A percentile compares a stretch with the other conserved stretches of the same genome.
These are phyloP conservation scores for Melanerpes formicivorus DNA, from an alignment of 2,113 vertebrate species.

Conservation along the genomic window DNA sequence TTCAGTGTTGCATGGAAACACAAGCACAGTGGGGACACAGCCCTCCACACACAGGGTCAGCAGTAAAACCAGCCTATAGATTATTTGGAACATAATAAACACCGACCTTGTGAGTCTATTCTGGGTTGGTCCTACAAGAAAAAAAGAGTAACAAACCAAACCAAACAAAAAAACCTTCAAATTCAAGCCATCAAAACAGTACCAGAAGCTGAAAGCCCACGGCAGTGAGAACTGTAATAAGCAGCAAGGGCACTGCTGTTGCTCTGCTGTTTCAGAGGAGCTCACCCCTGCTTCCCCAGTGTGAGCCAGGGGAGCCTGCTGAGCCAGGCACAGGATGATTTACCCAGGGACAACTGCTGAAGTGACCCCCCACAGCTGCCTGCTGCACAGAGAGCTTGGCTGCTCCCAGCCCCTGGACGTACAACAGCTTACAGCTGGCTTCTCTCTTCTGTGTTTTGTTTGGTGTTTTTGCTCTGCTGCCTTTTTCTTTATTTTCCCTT, in stretches of 20 bases:
- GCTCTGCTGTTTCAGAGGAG: not conserved
- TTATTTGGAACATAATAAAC: slow-evolving; percentile 52
- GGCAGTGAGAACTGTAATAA: not conserved
- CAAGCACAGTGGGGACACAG: not conserved
- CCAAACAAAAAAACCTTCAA: not conserved
- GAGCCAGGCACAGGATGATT: not conserved
- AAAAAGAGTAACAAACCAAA: not conserved
- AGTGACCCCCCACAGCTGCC: not conserved
- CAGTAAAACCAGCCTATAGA: slow-evolving; percentile 13
- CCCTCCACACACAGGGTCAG: not conserved
- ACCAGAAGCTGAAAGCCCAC: not conserved
- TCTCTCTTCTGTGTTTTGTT: too few relatives aligned
- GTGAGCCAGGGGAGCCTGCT: not conserved
- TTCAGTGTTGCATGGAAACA: slow-evolving; percentile 20
- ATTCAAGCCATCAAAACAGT: not conserved
- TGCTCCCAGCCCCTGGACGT: not conserved
- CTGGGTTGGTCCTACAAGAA: slow-evolving; percentile 1
- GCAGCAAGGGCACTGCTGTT: rapidly evolving
- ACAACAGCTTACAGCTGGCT: not conserved
- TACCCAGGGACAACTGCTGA: not conserved
- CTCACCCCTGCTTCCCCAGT: rapidly evolving
- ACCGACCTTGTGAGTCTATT: not conserved
- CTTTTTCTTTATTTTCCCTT: not conserved
- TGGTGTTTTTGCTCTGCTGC: not conserved
- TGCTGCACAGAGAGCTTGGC: not conserved